Evolutionary conservation across 2,888 invertebrate species (phyloP), one percentile per base, ranked within the genome.

Genomic region (Choristoneura rosaceana): DNA sequence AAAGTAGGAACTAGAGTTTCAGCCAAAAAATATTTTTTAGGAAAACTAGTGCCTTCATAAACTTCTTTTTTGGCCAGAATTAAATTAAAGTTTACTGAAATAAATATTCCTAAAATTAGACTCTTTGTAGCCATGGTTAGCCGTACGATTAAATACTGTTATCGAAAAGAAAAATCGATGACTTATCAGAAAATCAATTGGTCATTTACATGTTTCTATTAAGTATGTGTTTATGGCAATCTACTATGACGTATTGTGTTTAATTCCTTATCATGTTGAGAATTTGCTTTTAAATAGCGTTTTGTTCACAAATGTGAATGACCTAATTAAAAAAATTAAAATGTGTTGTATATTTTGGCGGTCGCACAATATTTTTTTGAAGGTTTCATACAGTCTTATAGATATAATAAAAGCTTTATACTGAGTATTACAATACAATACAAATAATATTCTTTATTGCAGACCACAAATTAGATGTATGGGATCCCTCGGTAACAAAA

Each of bases 11-110:
- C 50, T 10, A 64, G 14, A 12, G 14, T 34, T 64, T 64, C 64
- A 4, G 50, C 25, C 0, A 47, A 12, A n/a, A 64, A 15, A 9
- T 64, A 64, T 64, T 64, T 34, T 50, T n/a, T 50, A 3, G 64
- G 64, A 34, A 64, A 64, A 38, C 50, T 50, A 1, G 64, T 34
- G 0, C 64, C 64, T 3, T 64, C 12, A 7, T 64, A 64, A 3
- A 38, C 3, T 34, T 59, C 25, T 12, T 38, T 7, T 12, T n/a
- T 59, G 38, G 12, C 14, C n/a, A 38, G n/a, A 8, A 59, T n/a
- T 8, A n/a, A 59, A 59, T n/a, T 3, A 38, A 59, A n/a, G 8
- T n/a, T n/a, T 7, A 34, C 7, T 38, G 38, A 34, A 34, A 59
- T 7, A 3, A 17, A 59, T n/a, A 38, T 59, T 38, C 1, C 14